phyloP scores from a whole-genome alignment of 2,113 vertebrate genomes.

The Sebastes fasciatus region DNA sequence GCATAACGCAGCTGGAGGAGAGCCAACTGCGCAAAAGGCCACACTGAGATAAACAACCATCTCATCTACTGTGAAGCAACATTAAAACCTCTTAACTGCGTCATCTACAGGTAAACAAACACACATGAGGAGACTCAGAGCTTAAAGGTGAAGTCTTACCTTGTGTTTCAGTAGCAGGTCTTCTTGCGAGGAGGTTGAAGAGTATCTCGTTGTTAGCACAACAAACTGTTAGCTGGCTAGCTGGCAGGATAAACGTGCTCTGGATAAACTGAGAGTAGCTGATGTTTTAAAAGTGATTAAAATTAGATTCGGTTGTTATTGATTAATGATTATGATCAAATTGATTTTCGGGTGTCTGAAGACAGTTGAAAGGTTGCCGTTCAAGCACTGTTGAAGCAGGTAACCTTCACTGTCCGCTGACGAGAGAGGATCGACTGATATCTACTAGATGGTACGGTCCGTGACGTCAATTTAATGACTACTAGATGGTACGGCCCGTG shows the following conservation, averaged over 20 bases:
- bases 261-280: neutral
- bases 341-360: neutral
- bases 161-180: neutral
- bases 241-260: slow-evolving; percentile 29
- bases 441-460: neutral
- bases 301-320: neutral
- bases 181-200: slow-evolving; percentile 40
- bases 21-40: slow-evolving; percentile 31
- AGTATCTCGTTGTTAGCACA: slow-evolving; percentile 37
- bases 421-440: slow-evolving; percentile 24
- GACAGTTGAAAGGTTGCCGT: slow-evolving; percentile 86
- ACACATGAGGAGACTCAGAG: neutral
- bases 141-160: slow-evolving; percentile 25
- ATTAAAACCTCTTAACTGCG: too few species aligned
- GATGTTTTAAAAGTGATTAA: neutral
- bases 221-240: slow-evolving; percentile 39
- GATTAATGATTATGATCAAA: neutral
- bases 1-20: neutral
- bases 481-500: neutral
- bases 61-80: too few species aligned
- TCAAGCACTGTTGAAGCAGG: slow-evolving; percentile 94
- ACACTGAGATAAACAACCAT: slow-evolving; percentile 26
- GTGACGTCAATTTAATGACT: neutral
- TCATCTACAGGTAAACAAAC: neutral
- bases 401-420: slow-evolving; percentile 82